phyloP scores from a whole-genome alignment of 2,113 vertebrate species.

The Spheniscus mendiculus region DNA sequence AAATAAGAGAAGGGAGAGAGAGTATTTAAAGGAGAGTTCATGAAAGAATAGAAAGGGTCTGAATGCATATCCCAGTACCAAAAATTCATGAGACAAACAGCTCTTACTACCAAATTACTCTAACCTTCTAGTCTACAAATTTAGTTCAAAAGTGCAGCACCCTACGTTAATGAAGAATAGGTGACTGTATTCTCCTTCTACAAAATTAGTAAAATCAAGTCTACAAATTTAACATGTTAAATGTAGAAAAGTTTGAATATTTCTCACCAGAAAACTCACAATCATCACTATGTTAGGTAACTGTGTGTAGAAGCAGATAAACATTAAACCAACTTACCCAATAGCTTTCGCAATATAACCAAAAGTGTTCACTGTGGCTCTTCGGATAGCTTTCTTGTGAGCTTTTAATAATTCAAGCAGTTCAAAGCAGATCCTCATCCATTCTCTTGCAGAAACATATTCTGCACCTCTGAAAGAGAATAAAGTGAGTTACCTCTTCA shows the following conservation, averaged over 20 bases:
- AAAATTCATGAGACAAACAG: background rate
- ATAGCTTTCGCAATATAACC: constrained; percentile 99
- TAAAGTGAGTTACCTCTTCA: background rate
- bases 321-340: constrained; percentile 79
- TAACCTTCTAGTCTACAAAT: background rate
- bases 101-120: background rate
- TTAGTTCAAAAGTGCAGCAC: background rate
- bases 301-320: background rate
- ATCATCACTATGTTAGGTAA: background rate
- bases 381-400: constrained; percentile 96
- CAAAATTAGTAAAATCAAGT: background rate
- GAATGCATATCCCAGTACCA: background rate
- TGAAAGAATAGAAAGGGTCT: background rate
- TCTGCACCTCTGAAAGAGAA: constrained; percentile 89
- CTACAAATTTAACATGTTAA: background rate
- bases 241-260: background rate
- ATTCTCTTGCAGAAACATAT: constrained; percentile 97
- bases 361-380: constrained; percentile 99
- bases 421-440: constrained; percentile 99
- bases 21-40: background rate
- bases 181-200: background rate
- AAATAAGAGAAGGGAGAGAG: too few relatives aligned
- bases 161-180: background rate
- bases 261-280: background rate
- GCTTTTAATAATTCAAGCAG: constrained; percentile 96